Evolutionary conservation across 2,888 invertebrate species (phyloP).

Genomic region (Eledone cirrhosa): DNA sequence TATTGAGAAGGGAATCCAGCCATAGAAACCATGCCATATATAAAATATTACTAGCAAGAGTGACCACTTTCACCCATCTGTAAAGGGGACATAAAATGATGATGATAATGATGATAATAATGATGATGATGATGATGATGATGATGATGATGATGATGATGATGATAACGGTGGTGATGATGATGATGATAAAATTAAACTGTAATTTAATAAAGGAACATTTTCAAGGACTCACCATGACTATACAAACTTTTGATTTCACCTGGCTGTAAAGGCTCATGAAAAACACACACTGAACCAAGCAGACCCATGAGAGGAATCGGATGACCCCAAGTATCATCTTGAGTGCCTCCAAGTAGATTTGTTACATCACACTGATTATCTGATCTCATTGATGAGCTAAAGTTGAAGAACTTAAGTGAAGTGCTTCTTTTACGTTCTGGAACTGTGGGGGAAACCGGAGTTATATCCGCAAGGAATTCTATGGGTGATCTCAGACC

Average conservation of each 20-base stretch:
- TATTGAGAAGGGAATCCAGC: too few relatives aligned
- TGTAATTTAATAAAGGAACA: too few relatives aligned
- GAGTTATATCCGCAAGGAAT: conserved; percentile 30
- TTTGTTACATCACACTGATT: conserved; percentile 71
- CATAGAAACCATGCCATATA: too few relatives aligned
- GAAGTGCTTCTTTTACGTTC: conserved; percentile 44
- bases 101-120: neutral
- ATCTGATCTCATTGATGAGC: conserved; percentile 36
- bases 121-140: neutral
- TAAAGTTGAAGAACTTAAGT: conserved; percentile 42
- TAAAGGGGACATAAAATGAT: neutral
- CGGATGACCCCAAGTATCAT: conserved; percentile 71
- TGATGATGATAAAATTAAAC: neutral
- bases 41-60: too few relatives aligned
- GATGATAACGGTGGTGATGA: neutral
- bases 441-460: conserved; percentile 31
- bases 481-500: conserved; percentile 36
- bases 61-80: too few relatives aligned
- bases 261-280: conserved; percentile 64
- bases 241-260: conserved; percentile 65
- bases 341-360: conserved; percentile 71
- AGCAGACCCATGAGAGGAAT: conserved; percentile 71
- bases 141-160: neutral
- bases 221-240: conserved; percentile 54
- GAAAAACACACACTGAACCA: conserved; percentile 70